A percentile compares a stretch with the other conserved stretches of the same genome.
Conservation (phyloP, 2,797 vertebrate genomes). For the Telmatherina bonti region DNA sequence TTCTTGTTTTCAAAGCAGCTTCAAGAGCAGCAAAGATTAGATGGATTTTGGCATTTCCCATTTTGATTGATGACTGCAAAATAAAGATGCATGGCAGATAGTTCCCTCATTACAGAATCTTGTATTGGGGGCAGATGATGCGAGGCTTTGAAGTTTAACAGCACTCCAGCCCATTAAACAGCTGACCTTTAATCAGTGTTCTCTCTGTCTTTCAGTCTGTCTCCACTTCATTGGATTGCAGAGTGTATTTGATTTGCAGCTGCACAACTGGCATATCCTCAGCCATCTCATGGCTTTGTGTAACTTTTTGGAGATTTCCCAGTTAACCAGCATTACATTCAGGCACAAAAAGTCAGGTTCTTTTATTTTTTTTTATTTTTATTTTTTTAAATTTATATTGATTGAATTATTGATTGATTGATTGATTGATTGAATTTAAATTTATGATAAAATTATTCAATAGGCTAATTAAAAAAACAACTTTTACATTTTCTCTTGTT, state of each 20-base stretch:
- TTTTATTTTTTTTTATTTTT: neutral
- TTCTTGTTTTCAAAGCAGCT: constrained; percentile 57
- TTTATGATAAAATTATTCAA: neutral
- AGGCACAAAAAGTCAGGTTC: constrained; percentile 3
- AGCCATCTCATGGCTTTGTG: constrained; percentile 9
- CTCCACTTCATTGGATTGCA: constrained; percentile 26
- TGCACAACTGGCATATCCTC: constrained; percentile 42
- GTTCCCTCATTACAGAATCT: constrained; percentile 29
- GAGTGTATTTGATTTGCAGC: constrained; percentile 45
- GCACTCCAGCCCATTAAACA: constrained; percentile 36
- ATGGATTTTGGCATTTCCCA: constrained; percentile 28
- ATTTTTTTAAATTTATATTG: too few relatives aligned
- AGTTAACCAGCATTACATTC: constrained; percentile 13
- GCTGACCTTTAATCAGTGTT: constrained; percentile 55
- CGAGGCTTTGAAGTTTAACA: constrained; percentile 43
- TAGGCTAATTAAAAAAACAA: neutral
- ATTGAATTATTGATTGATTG: too few relatives aligned
- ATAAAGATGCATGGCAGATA: constrained; percentile 27
- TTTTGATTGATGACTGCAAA: constrained; percentile 29
- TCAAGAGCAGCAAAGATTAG: constrained; percentile 25
- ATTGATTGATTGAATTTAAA: too few relatives aligned
- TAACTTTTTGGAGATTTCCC: constrained; percentile 18
- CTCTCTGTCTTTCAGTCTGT: constrained; percentile 6
- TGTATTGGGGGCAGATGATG: constrained; percentile 18
- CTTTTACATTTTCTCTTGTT: neutral